phyloP scores from a whole-genome alignment of 2,113 vertebrate species.

The Carollia perspicillata region DNA sequence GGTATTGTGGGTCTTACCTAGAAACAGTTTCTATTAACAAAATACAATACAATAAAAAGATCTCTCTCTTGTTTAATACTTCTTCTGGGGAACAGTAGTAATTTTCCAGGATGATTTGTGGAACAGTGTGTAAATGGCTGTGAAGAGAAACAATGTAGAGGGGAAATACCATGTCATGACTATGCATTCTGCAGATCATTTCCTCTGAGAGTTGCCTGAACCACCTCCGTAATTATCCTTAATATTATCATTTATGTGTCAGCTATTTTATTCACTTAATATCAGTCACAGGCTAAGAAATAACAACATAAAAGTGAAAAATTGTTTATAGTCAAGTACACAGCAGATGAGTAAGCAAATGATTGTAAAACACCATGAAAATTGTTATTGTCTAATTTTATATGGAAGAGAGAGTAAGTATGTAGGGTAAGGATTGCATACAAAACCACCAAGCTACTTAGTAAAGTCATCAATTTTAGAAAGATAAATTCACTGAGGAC shows the following conservation, averaged over 20 bases:
- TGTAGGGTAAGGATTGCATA: background rate
- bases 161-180: background rate
- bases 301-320: background rate
- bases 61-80: background rate
- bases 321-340: background rate
- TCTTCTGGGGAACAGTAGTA: background rate
- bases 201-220: background rate
- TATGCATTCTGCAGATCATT: background rate
- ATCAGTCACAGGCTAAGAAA: background rate
- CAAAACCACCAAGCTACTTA: background rate
- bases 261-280: background rate
- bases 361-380: background rate
- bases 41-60: background rate
- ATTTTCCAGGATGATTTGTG: background rate
- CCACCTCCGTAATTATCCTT: background rate
- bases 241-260: background rate
- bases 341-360: background rate
- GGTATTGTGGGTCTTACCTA: background rate
- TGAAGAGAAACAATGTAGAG: background rate
- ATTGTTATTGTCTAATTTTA: background rate
- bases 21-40: background rate
- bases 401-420: background rate
- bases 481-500: background rate
- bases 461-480: background rate
- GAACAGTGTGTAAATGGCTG: background rate